Base-by-base conservation (phyloP, 2,888 invertebrate species). In the Agrotis clavis region DNA sequence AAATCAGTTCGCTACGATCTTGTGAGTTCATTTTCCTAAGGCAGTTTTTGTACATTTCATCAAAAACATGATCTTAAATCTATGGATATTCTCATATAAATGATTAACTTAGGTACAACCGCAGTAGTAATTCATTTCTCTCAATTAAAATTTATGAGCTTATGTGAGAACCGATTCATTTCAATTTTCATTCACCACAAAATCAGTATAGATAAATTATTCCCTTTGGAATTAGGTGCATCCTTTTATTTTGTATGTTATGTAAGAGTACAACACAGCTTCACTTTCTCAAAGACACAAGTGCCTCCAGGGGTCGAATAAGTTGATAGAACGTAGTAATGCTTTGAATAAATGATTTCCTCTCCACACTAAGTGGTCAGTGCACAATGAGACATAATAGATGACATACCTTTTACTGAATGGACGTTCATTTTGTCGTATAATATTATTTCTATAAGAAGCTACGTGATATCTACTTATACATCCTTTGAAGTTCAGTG, bases 341-440 rank as follows among this genome's bases (percentile, higher is more conserved):
- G 88, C 87, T 90, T 90, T 92, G 91, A 95, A 95, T 94, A 95
- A 95, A 94, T 94, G 90, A 94, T 94, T 94, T 95, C 94, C 94
- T 94, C 92, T 91, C 87, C 73, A 84, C 89, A 86, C 90, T 94
- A 94, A 95, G 93, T 94, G 94, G 93, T 92, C 93, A 94, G 88
- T 89, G 86, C 88, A 93, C 93, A 94, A 93, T 92, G 90, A 92
- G 89, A 90, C 88, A 91, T 92, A 94, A 94, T 93, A 93, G 92
- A 94, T 92, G 94, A 92, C 90, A 91, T 92, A 92, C 93, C 90
- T 93, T 94, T 93, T 85, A 84, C 85, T 91, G 89, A 92, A 93
- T 92, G 90, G 91, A 92, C 86, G 85, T 86, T 86, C 81, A 87
- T 89, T 83, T 88, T 88, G 89, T 89, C 86, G 82, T 87, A 85